A percentile compares a stretch with the other conserved stretches of the same genome.
phyloP scores from a whole-genome alignment of 1,140 invertebrate genomes.

The Apis florea region DNA sequence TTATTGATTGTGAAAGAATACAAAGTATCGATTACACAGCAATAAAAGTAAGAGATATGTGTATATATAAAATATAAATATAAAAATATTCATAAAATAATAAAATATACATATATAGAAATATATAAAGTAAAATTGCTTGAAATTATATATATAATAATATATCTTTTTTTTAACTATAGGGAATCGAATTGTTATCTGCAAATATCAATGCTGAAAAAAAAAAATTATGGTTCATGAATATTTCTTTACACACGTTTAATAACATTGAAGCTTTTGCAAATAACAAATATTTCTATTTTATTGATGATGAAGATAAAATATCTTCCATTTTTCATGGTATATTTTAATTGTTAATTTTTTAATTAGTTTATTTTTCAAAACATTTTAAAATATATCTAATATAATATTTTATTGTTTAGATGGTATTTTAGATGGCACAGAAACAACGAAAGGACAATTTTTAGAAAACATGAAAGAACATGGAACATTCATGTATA shows the following conservation, averaged over 20 bases:
- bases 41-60: constrained; percentile 76
- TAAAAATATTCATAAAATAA: too few relatives aligned
- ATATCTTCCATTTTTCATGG: constrained; percentile 45
- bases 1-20: constrained; percentile 83
- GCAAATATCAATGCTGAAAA: constrained; percentile 70
- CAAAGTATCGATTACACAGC: constrained; percentile 84
- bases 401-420: background rate
- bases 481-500: background rate
- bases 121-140: too few relatives aligned
- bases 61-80: too few relatives aligned
- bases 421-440: background rate
- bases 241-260: constrained; percentile 64
- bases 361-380: background rate
- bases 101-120: too few relatives aligned
- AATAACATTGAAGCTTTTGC: constrained; percentile 63
- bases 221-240: constrained; percentile 73
- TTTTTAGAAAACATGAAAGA: background rate
- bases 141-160: background rate
- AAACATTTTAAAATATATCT: background rate
- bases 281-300: constrained; percentile 59
- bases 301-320: constrained; percentile 66
- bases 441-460: background rate
- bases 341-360: background rate
- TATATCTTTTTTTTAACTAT: constrained; percentile 16
- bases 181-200: constrained; percentile 75